These are phyloP conservation scores for Microplitis deprimator DNA, from an alignment of 2,888 invertebrate genomes.

Conservation along the genomic window DNA sequence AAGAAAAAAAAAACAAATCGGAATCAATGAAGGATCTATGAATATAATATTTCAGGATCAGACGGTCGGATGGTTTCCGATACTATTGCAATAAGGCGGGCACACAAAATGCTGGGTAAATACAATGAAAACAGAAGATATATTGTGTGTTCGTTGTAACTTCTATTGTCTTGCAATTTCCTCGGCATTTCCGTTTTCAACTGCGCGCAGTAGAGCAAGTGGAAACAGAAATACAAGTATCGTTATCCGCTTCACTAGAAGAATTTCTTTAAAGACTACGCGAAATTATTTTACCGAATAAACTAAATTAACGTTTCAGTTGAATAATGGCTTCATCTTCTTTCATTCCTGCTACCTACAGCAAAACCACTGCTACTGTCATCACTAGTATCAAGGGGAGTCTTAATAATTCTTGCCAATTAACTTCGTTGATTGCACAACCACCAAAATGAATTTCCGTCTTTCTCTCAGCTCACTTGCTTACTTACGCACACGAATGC, in stretches of 20 bases:
- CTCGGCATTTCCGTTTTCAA: slow-evolving; percentile 1
- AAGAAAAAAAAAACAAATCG: slow-evolving; percentile 17
- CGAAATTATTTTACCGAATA: background rate
- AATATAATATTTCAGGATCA: slow-evolving; percentile 31
- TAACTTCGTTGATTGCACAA: slow-evolving; percentile 29
- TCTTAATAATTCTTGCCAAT: slow-evolving; percentile 30
- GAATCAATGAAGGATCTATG: slow-evolving; percentile 17
- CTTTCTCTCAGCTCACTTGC: background rate
- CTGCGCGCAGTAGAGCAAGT: background rate
- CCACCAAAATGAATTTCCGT: slow-evolving; percentile 17
- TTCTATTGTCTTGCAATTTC: slow-evolving; percentile 29
- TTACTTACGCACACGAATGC: background rate
- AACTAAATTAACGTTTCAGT: slow-evolving; percentile 5
- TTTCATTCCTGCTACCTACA: background rate
- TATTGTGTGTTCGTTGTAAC: slow-evolving; percentile 18
- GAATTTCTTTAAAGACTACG: slow-evolving; percentile 9
- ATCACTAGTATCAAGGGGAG: slow-evolving; percentile 1
- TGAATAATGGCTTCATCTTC: slow-evolving; percentile 16
- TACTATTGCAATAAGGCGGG: slow-evolving; percentile 33
- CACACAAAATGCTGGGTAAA: slow-evolving; percentile 15
- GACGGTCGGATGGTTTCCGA: slow-evolving; percentile 23
- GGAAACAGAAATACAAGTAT: background rate
- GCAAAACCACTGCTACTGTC: background rate
- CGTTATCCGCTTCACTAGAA: slow-evolving; percentile 10
- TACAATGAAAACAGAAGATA: slow-evolving; percentile 11